Conservation (phyloP, 2,797 vertebrate species). For the Pempheris klunzingeri region DNA sequence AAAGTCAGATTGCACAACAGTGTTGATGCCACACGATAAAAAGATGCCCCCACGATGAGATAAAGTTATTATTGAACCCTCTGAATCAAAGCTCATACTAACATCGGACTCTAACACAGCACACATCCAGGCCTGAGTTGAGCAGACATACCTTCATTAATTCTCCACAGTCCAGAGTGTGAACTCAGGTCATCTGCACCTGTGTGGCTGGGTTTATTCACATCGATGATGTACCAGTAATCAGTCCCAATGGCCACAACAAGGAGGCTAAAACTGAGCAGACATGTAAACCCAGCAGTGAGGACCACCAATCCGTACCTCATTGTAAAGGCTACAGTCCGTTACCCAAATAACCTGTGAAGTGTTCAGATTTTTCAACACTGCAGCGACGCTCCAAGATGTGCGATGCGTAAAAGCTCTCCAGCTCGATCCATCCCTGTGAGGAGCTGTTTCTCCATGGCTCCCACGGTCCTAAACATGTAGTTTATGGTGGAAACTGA, state of each 20-base stretch:
- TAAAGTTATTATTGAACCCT: conserved; percentile 34
- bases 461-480: background rate
- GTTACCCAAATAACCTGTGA: background rate
- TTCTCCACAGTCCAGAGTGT: conserved; percentile 88
- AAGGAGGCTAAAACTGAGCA: conserved; percentile 86
- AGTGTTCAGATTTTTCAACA: background rate
- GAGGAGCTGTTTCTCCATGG: conserved; percentile 40
- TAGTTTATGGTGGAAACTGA: background rate
- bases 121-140: background rate
- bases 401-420: conserved; percentile 70
- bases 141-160: conserved; percentile 84
- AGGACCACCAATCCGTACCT: conserved; percentile 79
- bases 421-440: conserved; percentile 33
- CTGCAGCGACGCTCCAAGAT: conserved; percentile 31
- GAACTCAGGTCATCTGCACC: conserved; percentile 82
- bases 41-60: background rate
- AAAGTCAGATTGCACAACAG: background rate
- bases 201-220: conserved; percentile 77
- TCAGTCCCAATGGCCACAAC: conserved; percentile 86
- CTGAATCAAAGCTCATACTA: background rate
- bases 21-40: background rate
- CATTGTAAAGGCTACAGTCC: conserved; percentile 44
- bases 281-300: conserved; percentile 78
- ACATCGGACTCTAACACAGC: background rate
- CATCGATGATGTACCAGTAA: conserved; percentile 89